Base-by-base conservation (phyloP, 2,888 invertebrate genomes). In the Merodon equestris region DNA sequence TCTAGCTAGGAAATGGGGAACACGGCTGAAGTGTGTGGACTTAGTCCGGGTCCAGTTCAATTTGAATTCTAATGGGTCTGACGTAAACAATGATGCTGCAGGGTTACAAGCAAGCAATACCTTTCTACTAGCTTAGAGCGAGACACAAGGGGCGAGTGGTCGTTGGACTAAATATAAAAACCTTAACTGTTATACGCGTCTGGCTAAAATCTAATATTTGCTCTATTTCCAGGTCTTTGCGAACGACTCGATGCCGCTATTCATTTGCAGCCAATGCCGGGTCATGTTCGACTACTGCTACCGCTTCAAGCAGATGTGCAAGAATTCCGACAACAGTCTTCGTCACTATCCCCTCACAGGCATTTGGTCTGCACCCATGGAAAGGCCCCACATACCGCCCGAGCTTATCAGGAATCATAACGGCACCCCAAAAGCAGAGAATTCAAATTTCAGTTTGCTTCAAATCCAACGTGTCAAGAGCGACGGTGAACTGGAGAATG, bases 221-320 rank as follows among this genome's bases (percentile, higher is more conserved):
- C 50, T 18, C 57, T 18, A n/a, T 61, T 79, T 76, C 10, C 60
- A 89, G 89, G 86, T 88, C 0, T 86, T 85, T 66, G 83, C 83
- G 34, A 86, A 85, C 17, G 95, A 95, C 87, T 93, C 92, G 81
- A 93, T 95, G 93, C 95, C 94, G 1, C 90, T 91, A 57, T 92
- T 90, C 84, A 93, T 95, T 75, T 95, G 95, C 85, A 90, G 89
- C 42, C 90, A 91, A 44, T 95, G 95, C 84, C 92, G 92, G 18
- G 89, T 91, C 84, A 92, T 93, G 82, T 92, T 94, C 85, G 92
- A 92, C 71, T 90, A 93, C 74, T 92, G 92, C 54, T 94, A 94
- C 88, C 92, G 92, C 63, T 95, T 93, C 84, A 95, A 95, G 85
- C 91, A 93, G 72, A 92, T 94, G 85, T 94, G 94, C 84, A 93